A percentile compares a stretch with the other conserved stretches of the same genome.
Evolutionary conservation across 1,140 invertebrate genomes (phyloP).

Genomic region (Mya arenaria): DNA sequence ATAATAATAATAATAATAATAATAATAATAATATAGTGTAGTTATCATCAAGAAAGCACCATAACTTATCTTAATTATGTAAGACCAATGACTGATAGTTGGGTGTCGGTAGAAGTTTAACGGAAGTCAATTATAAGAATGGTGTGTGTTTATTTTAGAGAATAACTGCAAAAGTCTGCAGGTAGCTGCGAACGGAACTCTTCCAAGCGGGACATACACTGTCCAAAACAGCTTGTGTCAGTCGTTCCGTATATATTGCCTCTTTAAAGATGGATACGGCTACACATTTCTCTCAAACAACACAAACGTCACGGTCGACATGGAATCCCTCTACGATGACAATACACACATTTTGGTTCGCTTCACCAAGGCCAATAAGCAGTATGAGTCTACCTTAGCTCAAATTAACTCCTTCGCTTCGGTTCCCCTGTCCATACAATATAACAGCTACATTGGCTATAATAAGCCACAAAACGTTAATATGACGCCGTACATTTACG

Average conservation of each 20-base stretch:
- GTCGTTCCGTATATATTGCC: constrained; percentile 22
- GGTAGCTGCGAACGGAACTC: background rate
- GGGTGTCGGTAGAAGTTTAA: too few species aligned
- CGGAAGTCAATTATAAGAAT: too few species aligned
- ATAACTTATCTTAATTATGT: too few species aligned
- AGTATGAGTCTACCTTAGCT: constrained; percentile 6
- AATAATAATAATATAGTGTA: too few species aligned
- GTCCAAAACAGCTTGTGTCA: constrained; percentile 2
- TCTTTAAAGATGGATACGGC: constrained; percentile 26
- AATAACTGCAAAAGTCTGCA: background rate
- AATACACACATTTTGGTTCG: constrained; percentile 20
- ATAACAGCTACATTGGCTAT: constrained; percentile 9
- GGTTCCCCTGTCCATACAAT: constrained; percentile 8
- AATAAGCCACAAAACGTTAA: background rate
- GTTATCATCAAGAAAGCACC: too few species aligned
- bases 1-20: too few species aligned
- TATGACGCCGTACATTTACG: constrained; percentile 38
- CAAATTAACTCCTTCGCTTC: background rate
- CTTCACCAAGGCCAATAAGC: background rate
- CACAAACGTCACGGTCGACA: background rate
- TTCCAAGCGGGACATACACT: constrained; percentile 4
- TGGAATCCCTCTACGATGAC: constrained; percentile 7
- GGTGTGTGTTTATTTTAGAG: too few species aligned
- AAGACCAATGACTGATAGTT: too few species aligned
- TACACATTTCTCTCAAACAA: constrained; percentile 30